Percentiles rank a stretch among this genome's conserved stretches.
phyloP scores from a whole-genome alignment of 2,113 vertebrate species.

The Halcyon senegalensis region DNA sequence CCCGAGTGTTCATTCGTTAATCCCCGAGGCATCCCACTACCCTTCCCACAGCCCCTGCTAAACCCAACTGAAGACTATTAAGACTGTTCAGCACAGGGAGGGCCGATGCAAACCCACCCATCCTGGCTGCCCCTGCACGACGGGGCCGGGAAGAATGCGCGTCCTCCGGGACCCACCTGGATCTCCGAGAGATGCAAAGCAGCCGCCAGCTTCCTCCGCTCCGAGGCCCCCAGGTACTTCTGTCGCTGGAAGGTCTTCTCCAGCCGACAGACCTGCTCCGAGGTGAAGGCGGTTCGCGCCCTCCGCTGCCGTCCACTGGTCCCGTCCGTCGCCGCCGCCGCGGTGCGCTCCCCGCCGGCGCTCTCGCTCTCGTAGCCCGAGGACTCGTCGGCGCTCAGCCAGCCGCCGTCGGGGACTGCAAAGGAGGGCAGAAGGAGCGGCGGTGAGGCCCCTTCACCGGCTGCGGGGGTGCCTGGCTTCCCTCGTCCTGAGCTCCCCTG shows the following conservation, averaged over 20 bases:
- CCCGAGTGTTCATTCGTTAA: background rate
- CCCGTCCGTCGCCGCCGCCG: background rate
- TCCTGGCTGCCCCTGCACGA: too few relatives aligned
- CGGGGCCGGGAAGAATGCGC: background rate
- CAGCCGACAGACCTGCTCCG: conserved; percentile 79
- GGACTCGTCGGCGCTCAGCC: conserved; percentile 24
- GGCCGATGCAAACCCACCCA: accelerated
- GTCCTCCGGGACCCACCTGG: conserved; percentile 73
- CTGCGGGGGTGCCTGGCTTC: background rate
- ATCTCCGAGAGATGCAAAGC: conserved; percentile 80
- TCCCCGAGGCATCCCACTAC: background rate
- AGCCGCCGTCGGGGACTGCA: background rate
- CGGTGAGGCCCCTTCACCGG: background rate
- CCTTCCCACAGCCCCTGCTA: too few relatives aligned
- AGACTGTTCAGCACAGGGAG: accelerated
- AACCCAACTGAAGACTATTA: background rate
- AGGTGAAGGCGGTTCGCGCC: conserved; percentile 80
- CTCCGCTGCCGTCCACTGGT: conserved; percentile 45
- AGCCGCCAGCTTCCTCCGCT: conserved; percentile 78
- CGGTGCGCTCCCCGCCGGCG: conserved; percentile 7
- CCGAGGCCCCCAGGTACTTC: conserved; percentile 79
- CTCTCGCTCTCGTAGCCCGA: conserved; percentile 57
- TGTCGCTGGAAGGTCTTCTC: conserved; percentile 83
- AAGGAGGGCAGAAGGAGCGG: too few relatives aligned
- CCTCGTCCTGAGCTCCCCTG: background rate